A percentile compares a stretch with the other conserved stretches of the same genome.
Conservation (phyloP, 2,888 invertebrate species). For the Formica aserva region DNA sequence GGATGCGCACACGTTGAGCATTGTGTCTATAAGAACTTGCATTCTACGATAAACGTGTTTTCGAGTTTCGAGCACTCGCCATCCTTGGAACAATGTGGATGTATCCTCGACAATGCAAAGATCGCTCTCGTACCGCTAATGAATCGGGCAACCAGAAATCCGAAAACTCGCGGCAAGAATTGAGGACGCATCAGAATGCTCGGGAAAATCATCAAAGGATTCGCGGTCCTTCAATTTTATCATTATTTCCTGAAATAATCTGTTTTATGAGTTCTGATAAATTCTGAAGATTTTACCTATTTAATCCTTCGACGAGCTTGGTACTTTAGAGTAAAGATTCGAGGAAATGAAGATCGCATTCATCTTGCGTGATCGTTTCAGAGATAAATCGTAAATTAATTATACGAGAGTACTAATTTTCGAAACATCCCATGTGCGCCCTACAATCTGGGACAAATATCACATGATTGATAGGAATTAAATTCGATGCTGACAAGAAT, state of each 20-base stretch:
- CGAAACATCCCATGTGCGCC: not conserved
- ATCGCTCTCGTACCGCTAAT: not conserved
- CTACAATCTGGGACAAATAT: conserved; percentile 21
- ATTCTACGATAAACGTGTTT: conserved; percentile 24
- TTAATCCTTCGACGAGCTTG: not conserved
- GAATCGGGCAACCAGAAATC: conserved; percentile 3
- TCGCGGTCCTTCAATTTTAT: not conserved
- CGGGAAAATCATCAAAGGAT: not conserved
- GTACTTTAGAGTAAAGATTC: not conserved
- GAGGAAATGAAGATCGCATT: not conserved
- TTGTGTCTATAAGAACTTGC: not conserved
- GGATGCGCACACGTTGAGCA: not conserved
- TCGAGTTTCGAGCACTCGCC: not conserved
- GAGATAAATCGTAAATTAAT: conserved; percentile 5
- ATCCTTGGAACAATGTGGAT: not conserved
- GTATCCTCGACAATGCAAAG: conserved; percentile 7
- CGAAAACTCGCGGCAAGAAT: not conserved
- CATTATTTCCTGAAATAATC: not conserved
- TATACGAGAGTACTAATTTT: not conserved
- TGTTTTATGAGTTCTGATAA: not conserved
- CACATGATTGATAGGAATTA: conserved; percentile 40
- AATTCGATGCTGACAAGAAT: conserved; percentile 21
- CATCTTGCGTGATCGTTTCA: not conserved
- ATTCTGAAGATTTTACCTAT: not conserved
- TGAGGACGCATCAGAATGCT: not conserved